Base-by-base conservation (phyloP, 23 tunicate species). In the Trididemnum miniatum region DNA sequence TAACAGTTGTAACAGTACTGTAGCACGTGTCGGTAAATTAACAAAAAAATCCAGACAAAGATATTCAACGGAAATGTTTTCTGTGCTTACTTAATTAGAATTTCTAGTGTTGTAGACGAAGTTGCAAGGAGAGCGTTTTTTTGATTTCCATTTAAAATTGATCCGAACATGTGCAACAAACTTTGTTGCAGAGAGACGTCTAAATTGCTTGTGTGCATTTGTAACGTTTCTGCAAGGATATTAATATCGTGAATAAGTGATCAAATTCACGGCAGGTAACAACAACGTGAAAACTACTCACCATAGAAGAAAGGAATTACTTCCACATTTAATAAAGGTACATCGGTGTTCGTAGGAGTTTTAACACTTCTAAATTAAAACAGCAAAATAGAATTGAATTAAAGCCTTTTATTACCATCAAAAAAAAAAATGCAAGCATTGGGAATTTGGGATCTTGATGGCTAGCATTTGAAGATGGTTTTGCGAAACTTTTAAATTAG, bases 221-320 rank as follows among this genome's bases (percentile, higher is more conserved):
- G 98, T 9, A 93, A 85, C 1, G 98, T 79, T 35, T 83, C 98
- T 93, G 87, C 9, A 65, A 5, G 27, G n/a, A n/a, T n/a, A n/a
- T n/a, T n/a, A n/a, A 7, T 44, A 7, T 44, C 54, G 9, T 7
- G 54, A 44, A 44, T 44, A 7, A 44, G 15, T 44, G 9, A 44
- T 15, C 54, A 44, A 44, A 9, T 44, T 44, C 15, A 44, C 54
- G 54, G 54, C 15, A 15, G 15, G 12, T 44, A 44, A 15, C 54
- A 81, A 62, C 26, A 12, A 62, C 5, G 3, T 3, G 75, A 31
- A 67, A 67, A 32, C 75, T n/a, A n/a, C n/a, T 75, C 77, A 93
- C 98, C 98, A 75, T 84, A 93, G 44, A 93, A 93, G 51, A 93
- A 93, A 5, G 98, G 98, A 73, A 93, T 88, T 40, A 93, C 83